Base-by-base conservation (phyloP, 2,888 invertebrate genomes). In the Caenorhabditis macrosperma region DNA sequence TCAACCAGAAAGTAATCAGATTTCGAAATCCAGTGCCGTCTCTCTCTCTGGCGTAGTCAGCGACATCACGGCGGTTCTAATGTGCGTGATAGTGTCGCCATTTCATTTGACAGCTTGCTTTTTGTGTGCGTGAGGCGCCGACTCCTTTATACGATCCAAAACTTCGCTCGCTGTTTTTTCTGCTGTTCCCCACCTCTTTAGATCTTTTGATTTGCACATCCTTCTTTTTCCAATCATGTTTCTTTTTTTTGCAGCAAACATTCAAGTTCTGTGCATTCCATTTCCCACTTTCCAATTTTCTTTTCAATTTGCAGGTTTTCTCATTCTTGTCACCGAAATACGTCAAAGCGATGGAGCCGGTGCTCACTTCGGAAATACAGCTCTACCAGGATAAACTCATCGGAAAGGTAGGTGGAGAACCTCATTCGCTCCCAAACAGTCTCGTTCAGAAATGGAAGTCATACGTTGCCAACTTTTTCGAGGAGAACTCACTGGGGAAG, bases 361-460 rank as follows among this genome's bases (percentile, higher is more conserved):
- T 75, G 3, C 41, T 69, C 0, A 59, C 60, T 20, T 55, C 69
- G 4, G 80, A 75, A 54, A 52, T 80, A 26, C 80, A 80, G 38
- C 10, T 80, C 0, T 80, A 63, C 28, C 75, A 75, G 20, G 80
- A 80, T 24, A 80, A 80, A 28, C 33, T 80, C 1, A 66, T 80
- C 1, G 75, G 75, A 55, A 80, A 80, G 38, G 80, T 80, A 44
- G 55, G 59, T 30, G n/a, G 0, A 24, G 0, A 1, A n/a, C 9
- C 3, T n/a, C 24, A 38, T 44, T 7, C n/a, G n/a, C n/a, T n/a
- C n/a, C n/a, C n/a, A n/a, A n/a, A n/a, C n/a, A n/a, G n/a, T n/a
- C n/a, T n/a, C n/a, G n/a, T n/a, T n/a, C 64, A 80, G 80, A 80
- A 80, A 67, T 80, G 75, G 75, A 80, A 80, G n/a, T 50, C 54